phyloP scores from a whole-genome alignment of 1,140 invertebrate species.

The Riptortus pedestris region DNA sequence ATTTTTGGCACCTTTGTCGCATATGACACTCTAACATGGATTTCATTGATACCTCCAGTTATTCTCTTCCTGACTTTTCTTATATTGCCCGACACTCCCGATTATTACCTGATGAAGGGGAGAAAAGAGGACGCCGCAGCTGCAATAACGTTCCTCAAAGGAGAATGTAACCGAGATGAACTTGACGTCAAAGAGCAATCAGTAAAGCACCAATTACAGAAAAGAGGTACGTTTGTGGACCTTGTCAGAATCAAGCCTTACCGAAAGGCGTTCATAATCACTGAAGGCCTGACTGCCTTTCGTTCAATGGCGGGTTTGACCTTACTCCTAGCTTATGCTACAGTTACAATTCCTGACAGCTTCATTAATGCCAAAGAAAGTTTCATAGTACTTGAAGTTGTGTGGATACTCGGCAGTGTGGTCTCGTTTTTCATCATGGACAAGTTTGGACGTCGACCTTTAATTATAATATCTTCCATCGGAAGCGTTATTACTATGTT shows the following conservation, averaged over 20 bases:
- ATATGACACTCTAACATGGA: constrained; percentile 53
- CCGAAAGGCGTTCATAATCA: constrained; percentile 51
- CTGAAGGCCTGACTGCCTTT: constrained; percentile 52
- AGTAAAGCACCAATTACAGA: constrained; percentile 19
- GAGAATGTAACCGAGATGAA: constrained; percentile 15
- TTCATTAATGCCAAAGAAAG: constrained; percentile 3
- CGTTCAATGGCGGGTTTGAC: constrained; percentile 66
- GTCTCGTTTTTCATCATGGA: constrained; percentile 35
- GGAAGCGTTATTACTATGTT: constrained; percentile 27
- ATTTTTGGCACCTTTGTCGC: constrained; percentile 56
- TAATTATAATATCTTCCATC: constrained; percentile 37
- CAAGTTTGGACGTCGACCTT: constrained; percentile 36
- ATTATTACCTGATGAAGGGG: constrained; percentile 50
- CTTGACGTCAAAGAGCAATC: constrained; percentile 24
- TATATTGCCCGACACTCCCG: constrained; percentile 73
- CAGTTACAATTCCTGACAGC: constrained; percentile 53
- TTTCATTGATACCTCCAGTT: constrained; percentile 49
- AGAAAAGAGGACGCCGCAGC: constrained; percentile 48
- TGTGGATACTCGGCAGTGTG: constrained; percentile 37
- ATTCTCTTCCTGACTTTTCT: constrained; percentile 54
- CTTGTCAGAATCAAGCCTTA: constrained; percentile 19
- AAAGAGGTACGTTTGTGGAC: constrained; percentile 19
- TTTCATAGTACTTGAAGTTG: constrained; percentile 13
- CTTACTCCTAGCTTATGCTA: constrained; percentile 61
- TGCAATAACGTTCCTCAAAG: constrained; percentile 53